Evolutionary conservation across 2,888 invertebrate genomes (phyloP).

Genomic region (Sicus ferrugineus): DNA sequence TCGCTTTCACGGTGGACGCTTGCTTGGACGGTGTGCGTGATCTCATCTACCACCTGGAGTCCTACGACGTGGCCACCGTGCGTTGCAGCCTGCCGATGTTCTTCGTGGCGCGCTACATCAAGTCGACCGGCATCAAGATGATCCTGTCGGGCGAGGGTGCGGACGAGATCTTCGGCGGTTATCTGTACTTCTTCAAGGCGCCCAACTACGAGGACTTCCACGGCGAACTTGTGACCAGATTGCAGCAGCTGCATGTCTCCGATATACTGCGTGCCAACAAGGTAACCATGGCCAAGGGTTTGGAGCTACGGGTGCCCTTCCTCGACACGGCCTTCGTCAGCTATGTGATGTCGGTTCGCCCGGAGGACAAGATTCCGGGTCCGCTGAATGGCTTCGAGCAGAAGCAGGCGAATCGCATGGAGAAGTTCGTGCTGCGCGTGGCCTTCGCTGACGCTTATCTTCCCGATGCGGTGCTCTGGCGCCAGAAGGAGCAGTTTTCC

Average conservation of each 20-base stretch:
- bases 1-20: slow-evolving; percentile 83
- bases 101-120: slow-evolving; percentile 81
- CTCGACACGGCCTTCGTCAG: slow-evolving; percentile 86
- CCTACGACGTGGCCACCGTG: slow-evolving; percentile 69
- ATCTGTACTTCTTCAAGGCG: slow-evolving; percentile 93
- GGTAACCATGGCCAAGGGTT: slow-evolving; percentile 75
- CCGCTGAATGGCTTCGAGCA: slow-evolving; percentile 51
- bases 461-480: slow-evolving; percentile 88
- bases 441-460: slow-evolving; percentile 81
- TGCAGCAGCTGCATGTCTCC: slow-evolving; percentile 80
- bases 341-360: slow-evolving; percentile 78
- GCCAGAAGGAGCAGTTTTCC: slow-evolving; percentile 89
- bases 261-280: slow-evolving; percentile 85
- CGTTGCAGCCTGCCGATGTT: slow-evolving; percentile 73
- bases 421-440: slow-evolving; percentile 84
- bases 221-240: slow-evolving; percentile 74
- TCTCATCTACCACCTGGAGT: slow-evolving; percentile 88
- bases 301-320: slow-evolving; percentile 89
- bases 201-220: slow-evolving; percentile 77
- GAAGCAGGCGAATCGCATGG: slow-evolving; percentile 62
- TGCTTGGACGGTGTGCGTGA: slow-evolving; percentile 72
- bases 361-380: slow-evolving; percentile 74
- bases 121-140: slow-evolving; percentile 86
- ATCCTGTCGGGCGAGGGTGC: slow-evolving; percentile 94
- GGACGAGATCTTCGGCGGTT: slow-evolving; percentile 94